Conservation (phyloP, 2,888 invertebrate species). For the Scaptomyza cyrtandrae region DNA sequence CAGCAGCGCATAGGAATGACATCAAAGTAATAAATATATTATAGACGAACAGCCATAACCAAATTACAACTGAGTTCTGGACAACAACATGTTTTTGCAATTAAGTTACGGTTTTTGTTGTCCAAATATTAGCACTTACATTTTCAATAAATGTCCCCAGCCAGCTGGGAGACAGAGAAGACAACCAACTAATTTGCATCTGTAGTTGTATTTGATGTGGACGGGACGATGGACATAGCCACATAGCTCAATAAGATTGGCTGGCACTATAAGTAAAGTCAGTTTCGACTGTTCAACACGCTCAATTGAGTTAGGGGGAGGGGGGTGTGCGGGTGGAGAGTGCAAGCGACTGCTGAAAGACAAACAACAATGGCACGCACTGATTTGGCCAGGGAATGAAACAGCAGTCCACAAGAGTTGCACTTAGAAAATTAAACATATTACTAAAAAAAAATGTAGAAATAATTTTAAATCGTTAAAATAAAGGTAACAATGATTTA, state of each 20-base stretch:
- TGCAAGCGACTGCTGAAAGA: slow-evolving; percentile 48
- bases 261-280: slow-evolving; percentile 53
- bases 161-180: slow-evolving; percentile 18
- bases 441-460: too few relatives aligned
- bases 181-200: slow-evolving; percentile 67
- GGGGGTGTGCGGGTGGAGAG: neutral
- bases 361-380: slow-evolving; percentile 78
- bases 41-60: slow-evolving; percentile 7
- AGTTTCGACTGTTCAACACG: slow-evolving; percentile 40
- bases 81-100: slow-evolving; percentile 60
- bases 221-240: slow-evolving; percentile 24
- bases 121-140: slow-evolving; percentile 74
- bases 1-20: neutral
- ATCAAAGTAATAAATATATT: slow-evolving; percentile 20
- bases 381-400: slow-evolving; percentile 58
- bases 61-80: slow-evolving; percentile 19
- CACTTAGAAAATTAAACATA: neutral
- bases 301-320: slow-evolving; percentile 62
- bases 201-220: slow-evolving; percentile 34
- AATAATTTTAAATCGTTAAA: too few relatives aligned
- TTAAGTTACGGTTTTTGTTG: slow-evolving; percentile 70
- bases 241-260: slow-evolving; percentile 55
- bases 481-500: too few relatives aligned
- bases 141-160: slow-evolving; percentile 69
- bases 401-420: slow-evolving; percentile 23